Evolutionary conservation across 2,113 vertebrate genomes (phyloP).

Genomic region (Bambusicola thoracicus): DNA sequence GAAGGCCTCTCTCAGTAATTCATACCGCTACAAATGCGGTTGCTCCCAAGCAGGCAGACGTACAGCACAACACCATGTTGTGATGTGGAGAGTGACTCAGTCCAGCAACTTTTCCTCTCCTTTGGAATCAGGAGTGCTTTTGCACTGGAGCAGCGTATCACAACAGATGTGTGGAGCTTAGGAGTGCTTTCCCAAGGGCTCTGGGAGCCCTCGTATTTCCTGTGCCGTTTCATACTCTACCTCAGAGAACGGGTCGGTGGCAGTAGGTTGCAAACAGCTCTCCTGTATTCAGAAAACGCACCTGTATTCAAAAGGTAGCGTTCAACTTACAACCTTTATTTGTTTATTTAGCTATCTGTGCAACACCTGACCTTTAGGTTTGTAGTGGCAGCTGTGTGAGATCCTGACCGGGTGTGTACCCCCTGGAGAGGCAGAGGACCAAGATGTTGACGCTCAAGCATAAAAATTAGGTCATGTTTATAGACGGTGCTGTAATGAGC

Average conservation of each 20-base stretch:
- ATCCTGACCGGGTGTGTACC: not conserved
- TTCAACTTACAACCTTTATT: not conserved
- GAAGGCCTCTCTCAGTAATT: not conserved
- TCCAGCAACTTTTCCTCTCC: not conserved
- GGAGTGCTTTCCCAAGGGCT: not conserved
- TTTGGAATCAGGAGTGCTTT: not conserved
- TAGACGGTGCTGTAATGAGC: slow-evolving; percentile 25
- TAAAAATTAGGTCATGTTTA: slow-evolving; percentile 40
- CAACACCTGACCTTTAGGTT: not conserved
- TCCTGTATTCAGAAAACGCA: not conserved
- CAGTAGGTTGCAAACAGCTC: not conserved
- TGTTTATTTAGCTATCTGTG: not conserved
- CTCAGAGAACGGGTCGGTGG: not conserved
- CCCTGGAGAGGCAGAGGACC: not conserved
- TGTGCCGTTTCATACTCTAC: not conserved
- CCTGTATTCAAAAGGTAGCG: not conserved
- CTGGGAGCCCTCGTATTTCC: rapidly evolving
- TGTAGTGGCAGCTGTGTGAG: not conserved
- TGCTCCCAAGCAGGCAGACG: not conserved
- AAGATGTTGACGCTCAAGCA: slow-evolving; percentile 27
- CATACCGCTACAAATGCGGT: rapidly evolving
- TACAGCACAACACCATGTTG: not conserved
- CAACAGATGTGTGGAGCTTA: not conserved
- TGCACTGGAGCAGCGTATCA: rapidly evolving
- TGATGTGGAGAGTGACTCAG: not conserved